These are phyloP conservation scores for Aegithalos caudatus DNA, from an alignment of 2,113 vertebrate species.

Conservation along the genomic window DNA sequence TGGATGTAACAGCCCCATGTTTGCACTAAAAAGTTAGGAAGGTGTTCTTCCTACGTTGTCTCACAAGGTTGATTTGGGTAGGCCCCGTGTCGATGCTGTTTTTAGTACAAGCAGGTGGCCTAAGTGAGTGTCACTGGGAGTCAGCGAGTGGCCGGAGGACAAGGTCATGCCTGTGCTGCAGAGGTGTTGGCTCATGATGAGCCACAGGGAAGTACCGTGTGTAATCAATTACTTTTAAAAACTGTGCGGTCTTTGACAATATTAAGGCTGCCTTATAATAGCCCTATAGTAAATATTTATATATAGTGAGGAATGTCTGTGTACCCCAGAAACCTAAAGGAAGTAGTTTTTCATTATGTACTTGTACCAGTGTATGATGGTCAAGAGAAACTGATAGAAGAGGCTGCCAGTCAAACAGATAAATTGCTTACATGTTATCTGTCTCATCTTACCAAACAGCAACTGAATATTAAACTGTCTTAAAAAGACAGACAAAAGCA, in stretches of 20 bases:
- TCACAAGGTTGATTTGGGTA: background rate
- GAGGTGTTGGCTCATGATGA: background rate
- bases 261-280: background rate
- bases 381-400: background rate
- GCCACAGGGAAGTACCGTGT: background rate
- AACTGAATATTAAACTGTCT: background rate
- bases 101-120: background rate
- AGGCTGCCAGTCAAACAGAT: background rate
- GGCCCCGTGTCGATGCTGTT: background rate
- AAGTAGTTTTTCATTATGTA: background rate
- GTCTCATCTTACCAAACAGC: background rate
- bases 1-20: background rate
- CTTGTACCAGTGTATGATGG: background rate
- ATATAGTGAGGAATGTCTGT: background rate
- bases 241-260: rapidly evolving
- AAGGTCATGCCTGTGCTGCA: background rate
- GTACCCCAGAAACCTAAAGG: background rate
- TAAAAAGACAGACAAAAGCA: background rate
- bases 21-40: background rate
- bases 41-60: rapidly evolving
- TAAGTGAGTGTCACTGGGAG: background rate
- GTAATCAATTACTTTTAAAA: background rate
- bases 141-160: background rate
- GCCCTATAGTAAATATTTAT: background rate
- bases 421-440: background rate